Percentiles rank a stretch among this genome's conserved stretches.
Evolutionary conservation across 2,797 vertebrate genomes (phyloP).

Genomic region (Chaunax sp.): DNA sequence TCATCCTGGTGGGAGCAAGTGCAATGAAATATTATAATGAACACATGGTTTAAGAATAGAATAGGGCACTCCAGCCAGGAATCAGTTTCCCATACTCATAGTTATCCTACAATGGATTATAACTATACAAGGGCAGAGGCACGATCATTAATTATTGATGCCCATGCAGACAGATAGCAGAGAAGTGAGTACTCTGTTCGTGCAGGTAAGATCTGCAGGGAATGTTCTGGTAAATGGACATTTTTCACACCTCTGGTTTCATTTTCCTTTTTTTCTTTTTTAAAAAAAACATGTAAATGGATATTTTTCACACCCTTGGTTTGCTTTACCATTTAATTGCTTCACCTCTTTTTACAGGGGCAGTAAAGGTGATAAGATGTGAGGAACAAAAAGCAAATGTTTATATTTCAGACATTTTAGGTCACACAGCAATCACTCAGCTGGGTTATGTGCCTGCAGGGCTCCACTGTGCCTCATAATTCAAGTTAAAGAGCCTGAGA

Average conservation of each 20-base stretch:
- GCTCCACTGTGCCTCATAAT: conserved; percentile 20
- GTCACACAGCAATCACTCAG: conserved; percentile 9
- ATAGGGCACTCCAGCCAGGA: neutral
- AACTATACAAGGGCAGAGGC: conserved; percentile 44
- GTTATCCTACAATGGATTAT: conserved; percentile 49
- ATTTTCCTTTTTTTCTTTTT: neutral
- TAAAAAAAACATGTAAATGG: conserved; percentile 14
- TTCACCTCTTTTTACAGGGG: neutral
- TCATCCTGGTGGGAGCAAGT: conserved; percentile 14
- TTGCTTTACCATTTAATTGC: neutral
- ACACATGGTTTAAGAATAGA: conserved; percentile 25
- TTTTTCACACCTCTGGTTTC: conserved; percentile 18
- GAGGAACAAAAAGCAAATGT: conserved; percentile 13
- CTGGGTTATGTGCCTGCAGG: conserved; percentile 11
- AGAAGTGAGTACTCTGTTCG: conserved; percentile 12
- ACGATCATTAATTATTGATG: conserved; percentile 66
- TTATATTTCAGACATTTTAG: conserved; percentile 18
- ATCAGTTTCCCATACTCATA: conserved; percentile 20
- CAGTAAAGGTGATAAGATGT: conserved; percentile 10
- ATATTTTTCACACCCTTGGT: conserved; percentile 17
- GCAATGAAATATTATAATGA: conserved; percentile 38
- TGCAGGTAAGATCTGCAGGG: conserved; percentile 36
- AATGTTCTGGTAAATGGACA: conserved; percentile 21
- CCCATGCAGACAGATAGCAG: conserved; percentile 37
- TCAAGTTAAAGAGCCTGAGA: conserved; percentile 29